Base-by-base conservation (phyloP, 2,797 vertebrate genomes). In the Rhodeus uyekii region DNA sequence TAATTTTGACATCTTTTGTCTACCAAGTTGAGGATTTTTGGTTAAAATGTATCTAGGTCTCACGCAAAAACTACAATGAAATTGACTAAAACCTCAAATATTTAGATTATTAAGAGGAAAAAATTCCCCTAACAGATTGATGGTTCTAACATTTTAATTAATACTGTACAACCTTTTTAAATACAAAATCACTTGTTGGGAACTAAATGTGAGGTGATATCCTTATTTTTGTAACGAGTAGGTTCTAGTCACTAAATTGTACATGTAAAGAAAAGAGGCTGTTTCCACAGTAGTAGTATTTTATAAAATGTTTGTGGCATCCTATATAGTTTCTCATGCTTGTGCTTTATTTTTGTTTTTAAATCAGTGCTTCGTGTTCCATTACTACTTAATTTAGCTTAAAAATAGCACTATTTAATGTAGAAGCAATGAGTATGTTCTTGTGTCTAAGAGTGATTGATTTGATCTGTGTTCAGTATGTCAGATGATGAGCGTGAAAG, bases 401-500 rank as follows among this genome's bases (percentile, higher is more conserved):
- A n/a, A n/a, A n/a, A n/a, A n/a, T n/a, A 48, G 18, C 32, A 8
- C 5, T 73, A 7, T 60, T 60, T 44, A 44, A n/a, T n/a, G n/a
- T n/a, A n/a, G n/a, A n/a, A n/a, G 44, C 38, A n/a, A 38, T 14
- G 10, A 61, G 27, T n/a, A 27, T 61, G 16, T 42, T 76, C 3
- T 63, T 65, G 29, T 38, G 34, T 67, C 34, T 64, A 44, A 68
- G 72, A 82, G 63, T 58, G 16, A 19, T 13, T 71, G 72, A 24
- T 48, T 53, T 71, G 44, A 2, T 84, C 65, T 80, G 8, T 58
- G 13, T 22, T 4, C 90, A 99, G 98, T 80, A 97, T 99, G 95
- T 99, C 97, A 3, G 97, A 99, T 24, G 98, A 99, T 0, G 98
- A 99, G 74, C 96, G 96, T 82, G 97, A 99, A 88, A 98, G 97